A percentile compares a stretch with the other conserved stretches of the same genome.
These are phyloP conservation scores for Xenopus tropicalis DNA, from an alignment of 2,113 vertebrate species.

Conservation along the genomic window UCB_Xtro_10.0 CM004444.2:54571001-54571500, in stretches of 20 bases:
- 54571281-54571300: conserved; percentile 41
- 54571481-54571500: no score
- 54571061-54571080: conserved; percentile 18
- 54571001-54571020: neutral
- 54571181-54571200: neutral
- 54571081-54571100: neutral
- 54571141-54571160: neutral
- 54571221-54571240: neutral
- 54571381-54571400: no score
- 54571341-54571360: no score
- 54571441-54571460: no score
- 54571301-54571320: conserved; percentile 12
- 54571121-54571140: neutral
- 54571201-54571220: conserved; percentile 17
- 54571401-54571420: no score
- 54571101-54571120: neutral
- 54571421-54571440: no score
- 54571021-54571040: neutral
- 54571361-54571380: no score
- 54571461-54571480: no score
- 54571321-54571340: no score
- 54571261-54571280: conserved; percentile 8
- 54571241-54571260: neutral
- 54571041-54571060: neutral
- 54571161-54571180: neutral